Base-by-base conservation (phyloP, 1,140 invertebrate species). In the Sesamia nonagrioides region DNA sequence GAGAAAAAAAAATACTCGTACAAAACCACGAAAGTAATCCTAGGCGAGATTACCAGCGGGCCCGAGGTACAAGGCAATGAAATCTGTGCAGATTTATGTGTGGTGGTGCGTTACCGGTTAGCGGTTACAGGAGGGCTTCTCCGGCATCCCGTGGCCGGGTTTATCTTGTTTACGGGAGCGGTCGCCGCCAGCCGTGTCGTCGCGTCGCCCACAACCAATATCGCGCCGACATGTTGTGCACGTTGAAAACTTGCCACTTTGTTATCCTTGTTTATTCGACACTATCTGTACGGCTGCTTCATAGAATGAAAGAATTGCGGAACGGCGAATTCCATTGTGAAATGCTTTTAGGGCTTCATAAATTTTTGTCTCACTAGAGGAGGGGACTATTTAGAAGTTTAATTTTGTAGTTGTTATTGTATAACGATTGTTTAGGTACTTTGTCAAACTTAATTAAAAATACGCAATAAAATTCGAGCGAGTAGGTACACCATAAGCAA, bases 141-240 rank as follows among this genome's bases (percentile, higher is more conserved):
- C 56, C 37, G 21, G 45, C 15, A 13, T 52, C 37, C 56, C 9
- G 77, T 56, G 74, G 18, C 27, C 56, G 77, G 78, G 73, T 84
- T 89, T 89, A 89, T 89, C 86, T 87, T 89, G 86, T 87, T 89
- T 89, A 91, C 85, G 79, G 81, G 60, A 35, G 68, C 54, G 40
- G 74, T 68, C 48, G 60, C 60, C 60, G 74, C 27, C 27, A 33
- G 27, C 60, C 61, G 60, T 66, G 60, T 54, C 74, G 60, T 50
- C 60, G 60, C 60, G 50, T 77, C 50, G 48, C 61, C 73, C 73
- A 33, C 73, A 75, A 75, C 54, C 73, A 75, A 75, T 75, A 75
- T 75, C 73, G 73, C 58, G 52, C 37, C 73, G 58, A 75, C 73
- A 75, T 75, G 58, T 75, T 75, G 73, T 75, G 73, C 73, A 75